A percentile compares a stretch with the other conserved stretches of the same genome.
Conservation (phyloP, 2,113 vertebrate species). For the Malaclemys terrapin region DNA sequence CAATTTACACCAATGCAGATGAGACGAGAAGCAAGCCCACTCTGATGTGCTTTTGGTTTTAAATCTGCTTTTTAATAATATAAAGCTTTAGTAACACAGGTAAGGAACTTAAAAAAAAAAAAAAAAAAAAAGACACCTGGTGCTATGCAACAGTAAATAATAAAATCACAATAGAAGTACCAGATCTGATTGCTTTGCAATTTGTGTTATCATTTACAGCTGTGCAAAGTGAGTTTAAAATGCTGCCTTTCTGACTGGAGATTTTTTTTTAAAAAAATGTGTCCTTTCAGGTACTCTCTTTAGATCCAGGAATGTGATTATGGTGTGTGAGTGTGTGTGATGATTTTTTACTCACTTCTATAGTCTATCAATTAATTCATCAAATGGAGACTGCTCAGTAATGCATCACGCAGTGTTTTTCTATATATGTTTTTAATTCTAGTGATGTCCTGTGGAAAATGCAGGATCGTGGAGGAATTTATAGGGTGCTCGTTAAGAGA, state of each 20-base stretch:
- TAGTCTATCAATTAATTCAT: neutral
- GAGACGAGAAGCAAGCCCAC: neutral
- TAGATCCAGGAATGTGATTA: neutral
- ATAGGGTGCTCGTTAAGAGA: neutral
- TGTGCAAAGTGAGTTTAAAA: neutral
- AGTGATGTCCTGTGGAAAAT: neutral
- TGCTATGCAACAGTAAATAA: neutral
- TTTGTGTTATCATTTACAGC: neutral
- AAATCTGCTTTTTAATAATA: neutral
- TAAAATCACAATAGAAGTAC: neutral
- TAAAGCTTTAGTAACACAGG: neutral
- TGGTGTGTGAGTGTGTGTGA: neutral
- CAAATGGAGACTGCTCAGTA: neutral
- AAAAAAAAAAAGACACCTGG: neutral
- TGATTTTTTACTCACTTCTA: neutral
- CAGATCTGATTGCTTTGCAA: neutral
- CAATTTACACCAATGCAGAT: neutral
- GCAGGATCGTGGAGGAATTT: neutral
- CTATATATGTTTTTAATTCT: too few relatives aligned
- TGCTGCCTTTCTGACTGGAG: neutral
- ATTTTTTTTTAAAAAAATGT: accelerated
- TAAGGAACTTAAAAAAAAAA: neutral
- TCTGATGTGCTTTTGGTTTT: neutral
- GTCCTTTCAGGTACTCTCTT: neutral
- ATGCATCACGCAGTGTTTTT: accelerated